Percentiles rank a stretch among this genome's conserved stretches.
Conservation (phyloP, 2,797 vertebrate genomes). For the Hippopotamyrus pictus region DNA sequence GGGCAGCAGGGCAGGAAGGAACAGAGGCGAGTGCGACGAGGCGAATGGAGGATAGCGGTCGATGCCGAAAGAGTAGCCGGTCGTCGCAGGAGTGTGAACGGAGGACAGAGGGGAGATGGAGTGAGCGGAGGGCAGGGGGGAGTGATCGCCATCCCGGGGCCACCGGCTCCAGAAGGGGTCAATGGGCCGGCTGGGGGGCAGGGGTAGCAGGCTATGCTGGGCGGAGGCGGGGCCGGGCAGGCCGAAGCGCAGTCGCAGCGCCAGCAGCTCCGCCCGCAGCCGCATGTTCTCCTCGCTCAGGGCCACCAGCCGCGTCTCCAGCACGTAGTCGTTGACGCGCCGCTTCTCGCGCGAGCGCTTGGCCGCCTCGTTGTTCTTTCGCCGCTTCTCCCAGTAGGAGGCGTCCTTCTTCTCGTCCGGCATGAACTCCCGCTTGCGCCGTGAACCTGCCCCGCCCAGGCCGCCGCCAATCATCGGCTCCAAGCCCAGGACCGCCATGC, state of each 20-base stretch:
- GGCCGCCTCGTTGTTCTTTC: slow-evolving; percentile 88
- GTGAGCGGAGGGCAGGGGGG: slow-evolving; percentile 28
- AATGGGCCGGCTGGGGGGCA: slow-evolving; percentile 20
- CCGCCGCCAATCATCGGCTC: slow-evolving; percentile 34
- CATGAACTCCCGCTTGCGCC: slow-evolving; percentile 79
- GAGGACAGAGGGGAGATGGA: slow-evolving; percentile 47
- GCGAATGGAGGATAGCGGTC: slow-evolving; percentile 42
- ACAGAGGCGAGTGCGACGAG: slow-evolving; percentile 40
- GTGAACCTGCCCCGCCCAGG: slow-evolving; percentile 25
- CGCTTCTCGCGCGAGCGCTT: slow-evolving; percentile 85
- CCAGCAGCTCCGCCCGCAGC: slow-evolving; percentile 69
- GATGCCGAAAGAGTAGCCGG: slow-evolving; percentile 47
- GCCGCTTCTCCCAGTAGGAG: slow-evolving; percentile 85
- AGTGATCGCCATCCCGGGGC: slow-evolving; percentile 31
- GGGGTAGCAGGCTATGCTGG: slow-evolving; percentile 36
- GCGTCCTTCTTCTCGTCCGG: slow-evolving; percentile 80
- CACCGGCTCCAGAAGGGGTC: slow-evolving; percentile 43
- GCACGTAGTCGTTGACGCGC: slow-evolving; percentile 67
- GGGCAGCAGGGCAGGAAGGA: slow-evolving; percentile 40
- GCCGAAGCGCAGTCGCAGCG: slow-evolving; percentile 68
- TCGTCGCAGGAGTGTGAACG: slow-evolving; percentile 46
- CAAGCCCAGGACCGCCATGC: neutral
- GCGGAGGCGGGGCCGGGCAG: slow-evolving; percentile 45
- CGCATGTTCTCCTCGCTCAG: slow-evolving; percentile 73
- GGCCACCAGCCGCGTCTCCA: slow-evolving; percentile 66